Evolutionary conservation across 2,888 invertebrate genomes (phyloP).

Genomic region (Euphydryas editha): DNA sequence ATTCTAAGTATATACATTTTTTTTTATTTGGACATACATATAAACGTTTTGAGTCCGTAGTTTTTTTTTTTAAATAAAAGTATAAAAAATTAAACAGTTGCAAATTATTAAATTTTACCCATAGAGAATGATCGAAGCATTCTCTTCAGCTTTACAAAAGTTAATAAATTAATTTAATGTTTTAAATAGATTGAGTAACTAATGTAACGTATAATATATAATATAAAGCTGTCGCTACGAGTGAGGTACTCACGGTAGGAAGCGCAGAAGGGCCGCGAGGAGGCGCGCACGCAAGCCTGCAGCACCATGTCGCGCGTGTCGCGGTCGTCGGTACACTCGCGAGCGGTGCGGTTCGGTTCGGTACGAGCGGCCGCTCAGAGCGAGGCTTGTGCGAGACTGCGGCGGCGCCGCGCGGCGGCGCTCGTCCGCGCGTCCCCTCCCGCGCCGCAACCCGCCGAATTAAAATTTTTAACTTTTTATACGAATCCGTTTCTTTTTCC

Average conservation of each 20-base stretch:
- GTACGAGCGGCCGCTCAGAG: slow-evolving; percentile 32
- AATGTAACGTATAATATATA: no score
- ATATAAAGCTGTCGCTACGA: neutral
- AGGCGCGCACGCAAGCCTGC: slow-evolving; percentile 75
- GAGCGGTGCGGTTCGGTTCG: slow-evolving; percentile 30
- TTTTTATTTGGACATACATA: no score
- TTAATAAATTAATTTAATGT: no score
- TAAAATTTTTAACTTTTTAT: slow-evolving; percentile 75
- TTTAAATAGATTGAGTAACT: no score
- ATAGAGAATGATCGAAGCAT: no score
- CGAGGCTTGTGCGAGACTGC: slow-evolving; percentile 43
- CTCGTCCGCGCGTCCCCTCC: slow-evolving; percentile 40
- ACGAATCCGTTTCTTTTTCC: slow-evolving; percentile 82
- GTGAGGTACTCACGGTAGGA: slow-evolving; percentile 68
- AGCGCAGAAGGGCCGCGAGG: slow-evolving; percentile 63
- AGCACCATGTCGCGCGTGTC: slow-evolving; percentile 63
- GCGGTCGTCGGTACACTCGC: slow-evolving; percentile 34
- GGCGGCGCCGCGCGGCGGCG: slow-evolving; percentile 29
- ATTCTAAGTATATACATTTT: no score
- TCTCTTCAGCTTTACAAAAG: no score
- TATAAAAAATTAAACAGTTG: no score
- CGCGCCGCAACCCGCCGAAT: slow-evolving; percentile 61
- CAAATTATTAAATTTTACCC: no score
- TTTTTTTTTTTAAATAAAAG: no score
- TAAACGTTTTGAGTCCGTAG: no score